These are phyloP conservation scores for Dyspetes luteomarginatus DNA, from an alignment of 2,888 invertebrate species.

Conservation along the genomic window DNA sequence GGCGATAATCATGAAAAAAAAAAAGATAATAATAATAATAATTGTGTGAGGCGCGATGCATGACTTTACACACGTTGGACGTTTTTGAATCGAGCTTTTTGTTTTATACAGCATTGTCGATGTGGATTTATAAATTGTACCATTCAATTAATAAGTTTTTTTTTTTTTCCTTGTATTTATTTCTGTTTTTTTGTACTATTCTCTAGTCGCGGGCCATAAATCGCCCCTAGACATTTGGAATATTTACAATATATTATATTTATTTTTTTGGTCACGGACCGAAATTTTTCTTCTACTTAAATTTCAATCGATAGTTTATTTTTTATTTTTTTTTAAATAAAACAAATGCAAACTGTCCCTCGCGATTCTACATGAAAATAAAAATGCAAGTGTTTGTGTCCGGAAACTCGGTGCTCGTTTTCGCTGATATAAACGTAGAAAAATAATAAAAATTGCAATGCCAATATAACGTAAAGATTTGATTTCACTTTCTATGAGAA, in stretches of 20 bases:
- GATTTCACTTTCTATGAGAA: neutral
- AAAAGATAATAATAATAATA: too few relatives aligned
- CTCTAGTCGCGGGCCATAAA: constrained; percentile 38
- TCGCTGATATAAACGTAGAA: constrained; percentile 14
- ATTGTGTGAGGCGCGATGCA: constrained; percentile 33
- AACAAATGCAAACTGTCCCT: constrained; percentile 38
- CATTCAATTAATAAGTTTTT: constrained; percentile 7
- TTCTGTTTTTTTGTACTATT: constrained; percentile 57
- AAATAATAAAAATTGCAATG: constrained; percentile 41
- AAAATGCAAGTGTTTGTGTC: constrained; percentile 16
- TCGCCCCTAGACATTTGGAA: constrained; percentile 51
- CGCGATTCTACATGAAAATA: constrained; percentile 35
- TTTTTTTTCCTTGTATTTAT: neutral
- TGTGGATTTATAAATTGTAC: constrained; percentile 31
- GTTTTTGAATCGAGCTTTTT: constrained; percentile 47
- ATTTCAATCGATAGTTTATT: too few relatives aligned
- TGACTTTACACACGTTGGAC: constrained; percentile 46
- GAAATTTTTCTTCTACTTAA: constrained; percentile 3
- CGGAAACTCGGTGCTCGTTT: constrained; percentile 5
- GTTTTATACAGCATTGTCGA: constrained; percentile 47
- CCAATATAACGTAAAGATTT: constrained; percentile 24
- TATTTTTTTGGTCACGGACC: constrained; percentile 51
- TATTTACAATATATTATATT: constrained; percentile 61
- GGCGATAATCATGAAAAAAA: constrained; percentile 1
- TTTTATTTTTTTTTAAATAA: constrained; percentile 13